Conservation (phyloP, 2,113 vertebrate genomes). For the Cichladusa arquata region DNA sequence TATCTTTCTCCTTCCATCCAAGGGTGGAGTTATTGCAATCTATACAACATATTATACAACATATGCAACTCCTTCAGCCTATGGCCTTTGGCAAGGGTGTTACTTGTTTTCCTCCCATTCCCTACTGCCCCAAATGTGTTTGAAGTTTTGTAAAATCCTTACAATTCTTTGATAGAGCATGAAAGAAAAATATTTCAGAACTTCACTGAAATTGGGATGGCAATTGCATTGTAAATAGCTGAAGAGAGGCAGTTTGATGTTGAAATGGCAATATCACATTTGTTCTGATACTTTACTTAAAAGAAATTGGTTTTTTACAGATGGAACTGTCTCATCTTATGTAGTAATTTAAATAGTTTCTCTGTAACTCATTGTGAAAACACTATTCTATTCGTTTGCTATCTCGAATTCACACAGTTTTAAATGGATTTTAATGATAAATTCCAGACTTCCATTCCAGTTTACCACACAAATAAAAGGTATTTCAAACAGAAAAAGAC, state of each 20-base stretch:
- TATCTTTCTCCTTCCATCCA: background rate
- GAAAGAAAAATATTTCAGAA: constrained; percentile 34
- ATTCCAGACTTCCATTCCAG: background rate
- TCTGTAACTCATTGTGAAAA: background rate
- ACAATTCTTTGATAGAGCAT: constrained; percentile 23
- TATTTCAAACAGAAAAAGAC: background rate
- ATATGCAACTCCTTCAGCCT: background rate
- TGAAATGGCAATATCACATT: constrained; percentile 37
- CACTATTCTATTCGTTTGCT: background rate
- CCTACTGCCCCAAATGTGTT: background rate
- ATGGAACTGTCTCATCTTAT: background rate
- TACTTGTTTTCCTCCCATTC: background rate
- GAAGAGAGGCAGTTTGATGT: constrained; percentile 21
- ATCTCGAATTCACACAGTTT: background rate
- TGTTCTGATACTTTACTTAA: constrained; percentile 40
- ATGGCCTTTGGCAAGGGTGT: background rate
- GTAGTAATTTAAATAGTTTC: constrained; percentile 39
- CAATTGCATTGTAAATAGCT: constrained; percentile 46
- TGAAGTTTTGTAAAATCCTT: constrained; percentile 17
- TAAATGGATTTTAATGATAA: background rate
- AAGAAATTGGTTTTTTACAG: constrained; percentile 32
- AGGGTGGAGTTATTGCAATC: background rate
- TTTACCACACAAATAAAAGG: background rate
- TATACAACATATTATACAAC: background rate
- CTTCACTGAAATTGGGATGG: constrained; percentile 15